Base-by-base conservation (phyloP, 2,113 vertebrate species). In the Motacilla tschutschensis region DNA sequence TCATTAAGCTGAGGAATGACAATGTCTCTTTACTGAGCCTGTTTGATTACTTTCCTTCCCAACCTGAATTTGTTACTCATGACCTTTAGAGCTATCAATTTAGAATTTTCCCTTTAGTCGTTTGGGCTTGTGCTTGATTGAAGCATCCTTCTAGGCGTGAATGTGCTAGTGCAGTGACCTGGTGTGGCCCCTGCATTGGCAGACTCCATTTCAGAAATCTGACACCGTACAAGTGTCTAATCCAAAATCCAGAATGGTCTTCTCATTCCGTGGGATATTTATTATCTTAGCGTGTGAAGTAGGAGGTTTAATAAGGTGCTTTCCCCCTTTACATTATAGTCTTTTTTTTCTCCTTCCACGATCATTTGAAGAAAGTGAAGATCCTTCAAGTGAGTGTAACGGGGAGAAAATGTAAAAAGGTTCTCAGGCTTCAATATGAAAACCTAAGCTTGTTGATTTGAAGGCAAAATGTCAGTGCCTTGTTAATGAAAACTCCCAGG, bases 1-100 rank as follows among this genome's bases (percentile, higher is more conserved):
- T 96, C 79, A 94, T 96, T 96, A 96, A 81, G 47, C 72, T 94
- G 91, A 94, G 72, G 58, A 91, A 96, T 91, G 86, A 89, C 92
- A 93, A 71, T 1, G 3, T 79, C 79, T 90, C 91, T 7, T 11
- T 65, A 60, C 90, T 79, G 73, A 95, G 76, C 64, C 85, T 43
- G 93, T 95, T 93, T 95, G 94, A 95, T 97, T 95, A 83, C 91
- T 95, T 96, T 94, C 76, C 63, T 94, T 83, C 69, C 57, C 22
- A 21, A 83, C 63, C 46, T 71, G 86, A 95, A 94, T 95, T 92
- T 95, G 91, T 95, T 95, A 91, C 92, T 95, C 76, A 71, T 92
- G 93, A 95, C 93, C 90, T 97, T 96, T 96, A 87, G 71, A 95
- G 90, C 91, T 94, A 91, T 87, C 89, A 91, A 47, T 93, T 96